Evolutionary conservation across 2,113 vertebrate species (phyloP).

Genomic region (Anhinga rufa): DNA sequence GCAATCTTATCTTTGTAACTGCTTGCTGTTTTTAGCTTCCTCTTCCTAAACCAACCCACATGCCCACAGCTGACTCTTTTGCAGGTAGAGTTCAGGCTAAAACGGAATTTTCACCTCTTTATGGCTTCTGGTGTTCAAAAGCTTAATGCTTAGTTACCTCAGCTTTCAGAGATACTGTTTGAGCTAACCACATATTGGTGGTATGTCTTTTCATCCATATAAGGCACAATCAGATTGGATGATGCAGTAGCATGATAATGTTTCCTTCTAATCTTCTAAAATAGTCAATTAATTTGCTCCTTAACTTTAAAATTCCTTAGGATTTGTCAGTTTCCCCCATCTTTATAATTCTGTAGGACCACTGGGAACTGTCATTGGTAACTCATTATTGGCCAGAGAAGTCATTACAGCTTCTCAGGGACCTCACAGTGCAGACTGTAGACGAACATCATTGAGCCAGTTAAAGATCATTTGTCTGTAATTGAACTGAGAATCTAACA

Average conservation of each 20-base stretch:
- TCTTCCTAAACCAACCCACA: not conserved
- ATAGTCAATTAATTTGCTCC: not conserved
- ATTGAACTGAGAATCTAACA: not conserved
- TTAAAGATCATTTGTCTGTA: not conserved
- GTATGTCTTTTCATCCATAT: not conserved
- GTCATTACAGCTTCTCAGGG: not conserved
- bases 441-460: rapidly evolving
- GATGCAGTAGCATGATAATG: not conserved
- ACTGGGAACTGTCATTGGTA: not conserved
- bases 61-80: not conserved
- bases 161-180: not conserved
- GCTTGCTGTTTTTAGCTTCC: not conserved
- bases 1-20: not conserved
- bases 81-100: not conserved
- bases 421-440: not conserved
- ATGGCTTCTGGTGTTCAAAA: not conserved
- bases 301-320: not conserved
- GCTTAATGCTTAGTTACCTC: not conserved
- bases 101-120: not conserved
- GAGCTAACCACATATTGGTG: not conserved
- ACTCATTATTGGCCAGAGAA: not conserved
- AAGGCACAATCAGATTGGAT: not conserved
- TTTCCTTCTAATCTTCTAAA: not conserved
- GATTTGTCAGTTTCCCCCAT: not conserved
- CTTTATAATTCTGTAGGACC: not conserved